Conservation (phyloP, 2,113 vertebrate species). For the Larimichthys polyactis region DNA sequence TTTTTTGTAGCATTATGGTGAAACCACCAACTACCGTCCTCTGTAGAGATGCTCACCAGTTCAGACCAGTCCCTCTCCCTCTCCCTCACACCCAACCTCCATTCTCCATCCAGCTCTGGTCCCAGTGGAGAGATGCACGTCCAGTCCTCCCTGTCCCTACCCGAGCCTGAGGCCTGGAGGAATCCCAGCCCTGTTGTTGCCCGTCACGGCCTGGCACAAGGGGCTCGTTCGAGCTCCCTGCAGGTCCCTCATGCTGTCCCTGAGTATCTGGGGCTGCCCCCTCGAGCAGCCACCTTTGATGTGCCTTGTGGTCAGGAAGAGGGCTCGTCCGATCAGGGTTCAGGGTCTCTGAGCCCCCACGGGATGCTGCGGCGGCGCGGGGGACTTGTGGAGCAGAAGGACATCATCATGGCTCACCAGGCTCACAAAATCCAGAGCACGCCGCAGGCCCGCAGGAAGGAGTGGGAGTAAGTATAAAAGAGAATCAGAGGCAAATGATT, state of each 20-base stretch:
- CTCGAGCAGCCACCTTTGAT: slow-evolving; percentile 86
- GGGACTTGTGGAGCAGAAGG: slow-evolving; percentile 93
- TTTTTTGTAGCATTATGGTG: slow-evolving; percentile 86
- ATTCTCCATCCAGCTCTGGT: slow-evolving; percentile 74
- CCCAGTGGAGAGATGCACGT: slow-evolving; percentile 19
- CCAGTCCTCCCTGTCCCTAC: slow-evolving; percentile 87
- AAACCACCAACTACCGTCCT: slow-evolving; percentile 31
- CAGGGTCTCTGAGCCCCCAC: slow-evolving; percentile 88
- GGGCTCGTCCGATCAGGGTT: slow-evolving; percentile 77
- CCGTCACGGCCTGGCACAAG: slow-evolving; percentile 80
- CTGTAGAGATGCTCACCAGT: slow-evolving; percentile 83
- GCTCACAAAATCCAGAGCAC: slow-evolving; percentile 98
- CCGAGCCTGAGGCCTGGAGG: slow-evolving; percentile 88
- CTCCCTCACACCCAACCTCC: slow-evolving; percentile 76
- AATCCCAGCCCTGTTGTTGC: slow-evolving; percentile 57
- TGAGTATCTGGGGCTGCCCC: slow-evolving; percentile 79
- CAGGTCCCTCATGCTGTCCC: slow-evolving; percentile 84
- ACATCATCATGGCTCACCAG: slow-evolving; percentile 94
- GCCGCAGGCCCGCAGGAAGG: slow-evolving; percentile 93
- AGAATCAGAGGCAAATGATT: slow-evolving; percentile 53
- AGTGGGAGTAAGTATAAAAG: slow-evolving; percentile 94
- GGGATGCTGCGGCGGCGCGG: slow-evolving; percentile 90
- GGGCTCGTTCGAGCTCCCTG: slow-evolving; percentile 86
- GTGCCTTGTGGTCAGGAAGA: slow-evolving; percentile 74
- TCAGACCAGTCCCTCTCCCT: slow-evolving; percentile 82